Conservation (phyloP, 1,140 invertebrate species). For the fruit fly (Drosophila melanogaster) region DNA sequence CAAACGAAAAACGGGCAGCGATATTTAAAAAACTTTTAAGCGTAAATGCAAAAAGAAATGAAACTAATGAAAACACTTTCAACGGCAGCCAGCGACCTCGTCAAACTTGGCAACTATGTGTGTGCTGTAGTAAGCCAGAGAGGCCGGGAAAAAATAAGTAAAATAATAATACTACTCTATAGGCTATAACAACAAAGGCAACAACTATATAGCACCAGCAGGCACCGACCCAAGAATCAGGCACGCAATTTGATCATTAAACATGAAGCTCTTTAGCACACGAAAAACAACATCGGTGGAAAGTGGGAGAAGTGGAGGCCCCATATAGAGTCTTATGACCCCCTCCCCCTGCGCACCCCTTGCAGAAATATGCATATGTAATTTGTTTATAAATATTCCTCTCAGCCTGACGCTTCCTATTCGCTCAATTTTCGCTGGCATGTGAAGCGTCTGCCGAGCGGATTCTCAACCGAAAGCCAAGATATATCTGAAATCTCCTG, state of each 20-base stretch:
- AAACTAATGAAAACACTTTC: slow-evolving; percentile 79
- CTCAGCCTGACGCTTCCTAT: slow-evolving; percentile 14
- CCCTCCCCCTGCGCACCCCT: neutral
- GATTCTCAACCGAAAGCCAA: slow-evolving; percentile 41
- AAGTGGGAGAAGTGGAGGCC: slow-evolving; percentile 28
- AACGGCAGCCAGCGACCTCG: slow-evolving; percentile 50
- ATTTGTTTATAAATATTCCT: slow-evolving; percentile 74
- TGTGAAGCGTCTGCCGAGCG: slow-evolving; percentile 35
- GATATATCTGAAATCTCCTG: slow-evolving; percentile 33
- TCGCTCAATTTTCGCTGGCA: slow-evolving; percentile 19
- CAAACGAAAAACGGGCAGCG: slow-evolving; percentile 3
- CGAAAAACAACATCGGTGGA: slow-evolving; percentile 54
- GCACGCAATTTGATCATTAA: slow-evolving; percentile 82
- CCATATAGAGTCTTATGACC: slow-evolving; percentile 40
- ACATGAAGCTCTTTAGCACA: slow-evolving; percentile 82
- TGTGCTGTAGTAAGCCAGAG: slow-evolving; percentile 25
- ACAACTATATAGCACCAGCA: slow-evolving; percentile 52
- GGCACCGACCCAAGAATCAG: slow-evolving; percentile 61
- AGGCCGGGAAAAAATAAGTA: slow-evolving; percentile 7
- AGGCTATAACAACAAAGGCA: slow-evolving; percentile 13
- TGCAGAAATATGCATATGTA: slow-evolving; percentile 73
- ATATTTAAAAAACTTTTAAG: slow-evolving; percentile 60
- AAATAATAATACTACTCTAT: slow-evolving; percentile 30
- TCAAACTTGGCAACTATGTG: slow-evolving; percentile 56
- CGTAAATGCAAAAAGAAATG: slow-evolving; percentile 75